Base-by-base conservation (phyloP, 2,888 invertebrate species). In the Achlya flavicornis region DNA sequence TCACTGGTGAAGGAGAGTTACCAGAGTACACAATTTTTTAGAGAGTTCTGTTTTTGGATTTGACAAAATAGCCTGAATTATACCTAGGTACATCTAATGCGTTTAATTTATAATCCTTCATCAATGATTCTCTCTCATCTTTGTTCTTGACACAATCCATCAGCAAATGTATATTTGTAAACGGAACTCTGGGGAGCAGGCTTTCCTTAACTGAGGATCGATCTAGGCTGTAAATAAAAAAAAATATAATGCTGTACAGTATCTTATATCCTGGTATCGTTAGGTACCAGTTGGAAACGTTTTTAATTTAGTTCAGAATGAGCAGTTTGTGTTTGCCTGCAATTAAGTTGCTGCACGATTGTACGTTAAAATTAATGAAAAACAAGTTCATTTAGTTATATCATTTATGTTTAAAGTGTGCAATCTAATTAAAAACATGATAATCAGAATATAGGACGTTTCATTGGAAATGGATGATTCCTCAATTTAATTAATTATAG, bases 311-410 rank as follows among this genome's bases (percentile, higher is more conserved):
- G 4, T 43, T 43, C 43, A 43, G 3, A 43, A 12, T 43, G 12
- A 14, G 14, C 3, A 43, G 6, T 14, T 43, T 4, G 14, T 46
- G 0, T 46, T 0, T 46, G 0, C n/a, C n/a, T n/a, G n/a, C 46
- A 46, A 46, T 46, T n/a, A 46, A n/a, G 46, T 46, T 46, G 46
- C 46, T n/a, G 46, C 46, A 46, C n/a, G 46, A n/a, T n/a, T 46
- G 6, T n/a, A 62, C 41, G 26, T 33, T 58, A 14, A 26, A 19
- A 32, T 58, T 33, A 58, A 26, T 32, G 33, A 32, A 58, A 58
- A 58, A 46, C n/a, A 46, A 46, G 46, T 46, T 43, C 14, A 43
- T 43, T 43, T 14, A 46, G 14, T 43, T 26, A 26, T 43, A 12
- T 43, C 43, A 43, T 43, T 43, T 43, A 43, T 2, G 3, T 14